Evolutionary conservation across 2,888 invertebrate species (phyloP), one percentile per base, ranked within the genome.

Genomic region (Paralinhomoeus sp.): DNA sequence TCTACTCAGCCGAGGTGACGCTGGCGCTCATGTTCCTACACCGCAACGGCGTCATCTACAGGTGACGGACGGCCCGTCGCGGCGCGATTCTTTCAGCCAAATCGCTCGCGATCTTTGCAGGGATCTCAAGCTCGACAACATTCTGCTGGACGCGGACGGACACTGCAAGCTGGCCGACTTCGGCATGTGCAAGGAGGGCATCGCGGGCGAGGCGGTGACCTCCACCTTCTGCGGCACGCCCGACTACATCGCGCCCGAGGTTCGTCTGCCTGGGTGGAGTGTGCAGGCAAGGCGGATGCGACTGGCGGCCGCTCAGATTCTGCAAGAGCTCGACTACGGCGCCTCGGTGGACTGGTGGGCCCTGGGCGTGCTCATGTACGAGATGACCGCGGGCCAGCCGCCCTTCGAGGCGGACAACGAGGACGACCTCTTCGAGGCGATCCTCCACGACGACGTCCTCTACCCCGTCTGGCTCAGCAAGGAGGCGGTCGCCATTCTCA

Each of bases 331-430:
- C 57, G 81, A 89, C 61, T 72, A 72, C 54, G 71, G 71, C 47
- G 66, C 69, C 9, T 69, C 69, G 22, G 72, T 72, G 17, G 72
- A 72, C 55, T 72, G 72, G 71, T 93, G 91, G 91, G 91, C 91
- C 49, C 72, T 93, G 51, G 93, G 91, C 42, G 91, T 93, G 47
- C 73, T 91, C 39, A 81, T 91, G 81, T 93, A 93, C 67, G 91
- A 93, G 73, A 93, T 93, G 91, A 80, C 91, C 82, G 91, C 89
- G 1, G 91, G 93, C 0, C 93, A 97, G 67, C 93, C 93, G 47
- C 93, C 93, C 17, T 97, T 97, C 68, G 93, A 97, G 71, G 93
- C 93, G 3, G 93, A 97, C 69, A 93, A 93, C 69, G 97, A 97
- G 68, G 93, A 97, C 66, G 93, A 97, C 66, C 73, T 97, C 48